Percentiles rank a stretch among this genome's conserved stretches.
Conservation (phyloP, 2,888 invertebrate species). For the Drosophila paramelanica region DNA sequence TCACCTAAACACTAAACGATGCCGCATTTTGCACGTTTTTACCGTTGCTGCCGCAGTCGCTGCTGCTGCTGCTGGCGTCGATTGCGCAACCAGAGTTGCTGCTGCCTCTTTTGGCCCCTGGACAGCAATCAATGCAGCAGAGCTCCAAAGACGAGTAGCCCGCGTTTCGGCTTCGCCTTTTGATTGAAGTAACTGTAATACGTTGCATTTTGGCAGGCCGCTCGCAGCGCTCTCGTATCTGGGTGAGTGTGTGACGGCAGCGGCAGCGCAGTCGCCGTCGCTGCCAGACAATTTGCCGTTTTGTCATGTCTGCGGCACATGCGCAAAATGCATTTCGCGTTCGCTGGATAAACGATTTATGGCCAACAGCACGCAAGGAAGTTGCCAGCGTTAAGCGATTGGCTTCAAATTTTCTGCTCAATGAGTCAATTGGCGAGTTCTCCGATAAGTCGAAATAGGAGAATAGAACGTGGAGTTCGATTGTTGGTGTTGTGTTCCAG, state of each 20-base stretch:
- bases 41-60: constrained; percentile 25
- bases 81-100: constrained; percentile 60
- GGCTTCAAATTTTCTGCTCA: constrained; percentile 5
- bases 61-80: constrained; percentile 25
- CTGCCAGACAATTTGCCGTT: constrained; percentile 47
- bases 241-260: constrained; percentile 76
- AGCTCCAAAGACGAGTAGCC: constrained; percentile 30
- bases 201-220: constrained; percentile 42
- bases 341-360: constrained; percentile 49
- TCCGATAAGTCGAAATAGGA: constrained; percentile 22
- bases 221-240: constrained; percentile 54
- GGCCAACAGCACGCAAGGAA: constrained; percentile 70
- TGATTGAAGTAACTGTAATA: constrained; percentile 59
- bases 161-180: constrained; percentile 22
- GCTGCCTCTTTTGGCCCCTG: constrained; percentile 17
- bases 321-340: constrained; percentile 55
- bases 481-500: too few species aligned
- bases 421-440: constrained; percentile 27
- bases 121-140: constrained; percentile 40
- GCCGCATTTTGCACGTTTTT: constrained; percentile 57
- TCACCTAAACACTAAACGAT: constrained; percentile 56
- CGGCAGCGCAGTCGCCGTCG: constrained; percentile 30
- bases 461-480: constrained; percentile 14
- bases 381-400: constrained; percentile 26
- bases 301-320: constrained; percentile 68